Conservation (phyloP, 2,797 vertebrate species). For the Apogon hyalosoma region DNA sequence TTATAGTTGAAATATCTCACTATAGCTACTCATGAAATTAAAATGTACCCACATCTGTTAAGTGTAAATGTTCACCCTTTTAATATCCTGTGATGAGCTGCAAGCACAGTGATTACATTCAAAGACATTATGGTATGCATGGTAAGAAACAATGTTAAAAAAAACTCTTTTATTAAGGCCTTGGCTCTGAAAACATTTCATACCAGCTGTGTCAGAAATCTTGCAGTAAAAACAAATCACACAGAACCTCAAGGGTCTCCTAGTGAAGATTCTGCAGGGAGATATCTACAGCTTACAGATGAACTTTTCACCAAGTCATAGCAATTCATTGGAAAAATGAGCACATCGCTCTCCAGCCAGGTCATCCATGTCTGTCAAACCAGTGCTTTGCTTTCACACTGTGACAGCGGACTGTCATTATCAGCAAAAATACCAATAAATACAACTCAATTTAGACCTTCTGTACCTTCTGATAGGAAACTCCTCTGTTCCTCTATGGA, state of each 20-base stretch:
- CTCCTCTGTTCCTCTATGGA: conserved; percentile 1
- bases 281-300: conserved; percentile 19
- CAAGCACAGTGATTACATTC: conserved; percentile 8
- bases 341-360: conserved; percentile 2
- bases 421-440: too few relatives aligned
- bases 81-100: conserved; percentile 12
- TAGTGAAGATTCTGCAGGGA: conserved; percentile 24
- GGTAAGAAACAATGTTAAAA: conserved; percentile 1
- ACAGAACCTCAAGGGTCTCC: conserved; percentile 1
- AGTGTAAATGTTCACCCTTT: background rate
- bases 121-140: background rate
- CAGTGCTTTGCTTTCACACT: conserved; percentile 1
- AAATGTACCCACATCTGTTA: conserved; percentile 5
- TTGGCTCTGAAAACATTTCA: conserved; percentile 7
- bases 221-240: background rate
- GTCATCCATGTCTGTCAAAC: too few relatives aligned
- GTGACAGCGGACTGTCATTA: background rate
- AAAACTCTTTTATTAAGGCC: conserved; percentile 22
- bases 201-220: background rate
- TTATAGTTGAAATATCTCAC: too few relatives aligned
- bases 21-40: conserved; percentile 6
- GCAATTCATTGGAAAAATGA: conserved; percentile 32
- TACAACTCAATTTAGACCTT: background rate
- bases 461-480: conserved; percentile 6
- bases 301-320: conserved; percentile 15